Percentiles rank a stretch among this genome's conserved stretches.
Evolutionary conservation across 2,888 invertebrate genomes (phyloP).

Genomic region (Heterodera filipjevi): DNA sequence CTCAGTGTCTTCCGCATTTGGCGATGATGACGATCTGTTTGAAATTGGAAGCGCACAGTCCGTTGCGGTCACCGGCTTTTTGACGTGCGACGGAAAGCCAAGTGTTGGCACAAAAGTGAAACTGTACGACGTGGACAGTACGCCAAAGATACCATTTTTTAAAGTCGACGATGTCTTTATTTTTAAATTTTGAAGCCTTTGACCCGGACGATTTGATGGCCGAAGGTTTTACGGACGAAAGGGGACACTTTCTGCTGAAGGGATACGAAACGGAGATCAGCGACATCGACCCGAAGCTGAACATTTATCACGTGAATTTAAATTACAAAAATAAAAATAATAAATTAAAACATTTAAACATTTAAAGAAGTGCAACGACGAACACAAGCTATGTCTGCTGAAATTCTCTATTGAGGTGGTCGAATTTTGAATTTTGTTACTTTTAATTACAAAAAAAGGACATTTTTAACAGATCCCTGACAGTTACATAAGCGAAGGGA

Average conservation of each 20-base stretch:
- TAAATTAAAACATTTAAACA: not conserved
- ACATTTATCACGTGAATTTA: slow-evolving; percentile 39
- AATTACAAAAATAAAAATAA: not conserved
- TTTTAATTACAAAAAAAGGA: too few relatives aligned
- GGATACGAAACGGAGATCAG: slow-evolving; percentile 50
- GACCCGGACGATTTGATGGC: slow-evolving; percentile 58
- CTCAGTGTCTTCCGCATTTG: not conserved
- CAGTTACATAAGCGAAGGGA: slow-evolving; percentile 49
- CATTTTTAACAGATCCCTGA: slow-evolving; percentile 49
- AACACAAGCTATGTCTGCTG: slow-evolving; percentile 47
- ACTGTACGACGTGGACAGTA: slow-evolving; percentile 57
- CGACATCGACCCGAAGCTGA: slow-evolving; percentile 46
- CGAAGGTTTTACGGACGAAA: slow-evolving; percentile 50
- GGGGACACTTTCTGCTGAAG: slow-evolving; percentile 51
- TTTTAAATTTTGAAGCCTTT: slow-evolving; percentile 35
- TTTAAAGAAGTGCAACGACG: slow-evolving; percentile 41
- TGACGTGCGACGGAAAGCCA: slow-evolving; percentile 56
- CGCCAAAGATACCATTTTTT: not conserved
- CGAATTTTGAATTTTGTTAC: not conserved
- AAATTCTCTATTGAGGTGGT: slow-evolving; percentile 50
- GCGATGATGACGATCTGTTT: not conserved
- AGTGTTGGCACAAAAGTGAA: slow-evolving; percentile 59
- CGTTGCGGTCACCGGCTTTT: slow-evolving; percentile 53
- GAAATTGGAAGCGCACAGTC: slow-evolving; percentile 38
- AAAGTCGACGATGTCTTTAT: slow-evolving; percentile 16